A percentile compares a stretch with the other conserved stretches of the same genome.
These are phyloP conservation scores for Oreocharis arfaki DNA, from an alignment of 2,113 vertebrate species.

Conservation along the genomic window DNA sequence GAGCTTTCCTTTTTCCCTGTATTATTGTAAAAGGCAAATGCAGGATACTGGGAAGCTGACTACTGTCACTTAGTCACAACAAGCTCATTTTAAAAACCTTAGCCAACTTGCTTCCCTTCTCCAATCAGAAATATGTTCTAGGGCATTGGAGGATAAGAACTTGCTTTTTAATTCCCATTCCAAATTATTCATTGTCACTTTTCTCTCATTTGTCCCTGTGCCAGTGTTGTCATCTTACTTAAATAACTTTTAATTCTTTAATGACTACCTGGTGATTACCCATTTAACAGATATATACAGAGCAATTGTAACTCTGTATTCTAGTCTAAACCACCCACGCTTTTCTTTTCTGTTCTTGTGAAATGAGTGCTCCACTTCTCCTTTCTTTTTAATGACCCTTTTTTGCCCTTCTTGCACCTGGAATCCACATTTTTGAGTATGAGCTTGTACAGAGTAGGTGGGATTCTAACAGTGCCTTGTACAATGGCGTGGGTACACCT, in stretches of 20 bases:
- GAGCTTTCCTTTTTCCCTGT: not conserved
- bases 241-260: not conserved
- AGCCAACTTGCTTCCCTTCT: not conserved
- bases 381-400: not conserved
- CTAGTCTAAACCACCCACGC: not conserved
- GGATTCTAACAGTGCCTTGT: not conserved
- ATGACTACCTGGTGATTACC: not conserved
- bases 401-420: not conserved
- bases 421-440: not conserved
- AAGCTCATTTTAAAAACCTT: not conserved
- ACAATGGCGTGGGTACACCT: not conserved
- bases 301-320: fast-evolving
- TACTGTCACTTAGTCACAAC: not conserved
- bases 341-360: not conserved
- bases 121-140: not conserved
- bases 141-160: not conserved
- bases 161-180: not conserved
- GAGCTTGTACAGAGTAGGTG: not conserved
- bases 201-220: not conserved
- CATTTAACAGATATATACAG: not conserved
- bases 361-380: not conserved
- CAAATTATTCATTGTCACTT: not conserved
- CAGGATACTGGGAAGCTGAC: not conserved
- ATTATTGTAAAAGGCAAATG: not conserved
- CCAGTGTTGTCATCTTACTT: not conserved